Evolutionary conservation across 2,888 invertebrate species (phyloP), one percentile per base, ranked within the genome.

Genomic region (Ceraclea dissimilis): DNA sequence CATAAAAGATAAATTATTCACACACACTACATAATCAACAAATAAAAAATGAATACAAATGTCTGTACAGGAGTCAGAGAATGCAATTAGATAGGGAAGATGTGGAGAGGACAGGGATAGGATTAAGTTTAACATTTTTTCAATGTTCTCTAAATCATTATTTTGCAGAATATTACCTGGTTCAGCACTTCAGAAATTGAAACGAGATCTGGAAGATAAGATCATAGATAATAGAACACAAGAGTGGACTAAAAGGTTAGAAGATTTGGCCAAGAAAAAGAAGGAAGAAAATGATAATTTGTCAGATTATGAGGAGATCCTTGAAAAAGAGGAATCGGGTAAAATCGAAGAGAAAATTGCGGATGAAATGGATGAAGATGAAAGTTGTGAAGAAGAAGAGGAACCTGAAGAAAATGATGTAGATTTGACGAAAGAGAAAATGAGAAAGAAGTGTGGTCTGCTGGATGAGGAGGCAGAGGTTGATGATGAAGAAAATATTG

Each of bases 211-310:
- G 2, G 81, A 86, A 65, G 75, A 79, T 13, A 76, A 86, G 70
- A 92, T 93, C 66, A 82, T 82, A 2, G 78, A 81, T 60, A 85
- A 84, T 65, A 75, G 90, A 51, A 80, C 83, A 39, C 76, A 85
- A 57, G 84, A 88, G 63, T 82, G 90, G 82, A 77, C 81, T 54
- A 81, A 84, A 64, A 81, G 83, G 51, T 71, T 80, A 22, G 80
- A 85, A 63, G 70, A 71, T 44, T 75, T 73, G 53, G 73, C 71
- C 13, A 33, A 48, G 57, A 69, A 70, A 60, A 69, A 73, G 11
- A 76, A 79, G 54, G 68, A 71, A 52, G 71, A 76, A 63, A 68
- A 75, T 49, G 69, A 72, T 51, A 73, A 78, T 44, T 66, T 64
- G 13, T 70, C 69, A 2, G 63, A 60, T n/a, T 57, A 54, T 48